phyloP scores from a whole-genome alignment of 2,113 vertebrate species.

The Lynx canadensis region DNA sequence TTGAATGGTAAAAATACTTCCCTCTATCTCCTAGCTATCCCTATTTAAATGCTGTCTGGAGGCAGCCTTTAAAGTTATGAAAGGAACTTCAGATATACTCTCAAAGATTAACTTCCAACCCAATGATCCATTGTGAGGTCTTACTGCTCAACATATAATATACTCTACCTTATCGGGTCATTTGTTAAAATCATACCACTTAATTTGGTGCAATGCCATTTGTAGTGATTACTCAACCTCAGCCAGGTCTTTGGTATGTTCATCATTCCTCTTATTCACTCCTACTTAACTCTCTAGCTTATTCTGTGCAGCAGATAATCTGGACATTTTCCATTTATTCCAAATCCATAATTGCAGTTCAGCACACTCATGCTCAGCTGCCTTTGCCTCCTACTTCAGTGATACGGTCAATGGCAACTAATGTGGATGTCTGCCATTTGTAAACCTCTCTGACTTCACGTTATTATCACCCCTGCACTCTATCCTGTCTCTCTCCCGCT shows the following conservation, averaged over 20 bases:
- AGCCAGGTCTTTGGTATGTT: not conserved
- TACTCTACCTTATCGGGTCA: constrained; percentile 57
- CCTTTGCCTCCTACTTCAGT: not conserved
- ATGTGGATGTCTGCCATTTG: not conserved
- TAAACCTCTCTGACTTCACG: not conserved
- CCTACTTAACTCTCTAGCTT: not conserved
- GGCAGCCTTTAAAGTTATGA: constrained; percentile 49
- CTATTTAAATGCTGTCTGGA: constrained; percentile 55
- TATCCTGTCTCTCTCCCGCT: not conserved
- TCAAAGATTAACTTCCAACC: constrained; percentile 61
- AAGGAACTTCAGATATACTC: constrained; percentile 52
- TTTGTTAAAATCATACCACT: constrained; percentile 66
- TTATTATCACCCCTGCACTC: too few species aligned
- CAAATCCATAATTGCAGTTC: not conserved
- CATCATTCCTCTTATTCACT: constrained; percentile 6
- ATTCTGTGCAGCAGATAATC: not conserved
- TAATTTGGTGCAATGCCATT: constrained; percentile 23
- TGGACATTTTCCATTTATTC: not conserved
- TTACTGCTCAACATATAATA: constrained; percentile 64
- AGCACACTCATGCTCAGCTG: not conserved
- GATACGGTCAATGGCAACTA: not conserved
- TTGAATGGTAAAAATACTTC: constrained; percentile 47
- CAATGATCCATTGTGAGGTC: constrained; percentile 65
- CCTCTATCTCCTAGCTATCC: not conserved
- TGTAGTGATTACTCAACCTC: constrained; percentile 28